Evolutionary conservation across 37 sponge, comb jelly and placozoan genomes (phyloP).

Genomic region (Sycon ciliatum): DNA sequence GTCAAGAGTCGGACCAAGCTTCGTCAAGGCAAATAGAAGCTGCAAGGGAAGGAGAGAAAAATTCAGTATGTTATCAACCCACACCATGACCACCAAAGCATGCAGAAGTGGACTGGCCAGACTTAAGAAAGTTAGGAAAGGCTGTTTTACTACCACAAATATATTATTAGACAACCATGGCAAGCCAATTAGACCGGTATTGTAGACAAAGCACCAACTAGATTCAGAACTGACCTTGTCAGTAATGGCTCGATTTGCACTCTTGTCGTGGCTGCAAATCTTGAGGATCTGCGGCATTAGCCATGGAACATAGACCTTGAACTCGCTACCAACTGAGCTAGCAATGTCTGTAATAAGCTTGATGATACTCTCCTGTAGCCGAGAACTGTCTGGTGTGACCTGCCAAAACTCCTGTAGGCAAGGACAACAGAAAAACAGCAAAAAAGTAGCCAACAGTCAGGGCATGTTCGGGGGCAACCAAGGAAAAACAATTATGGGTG

Average conservation of each 20-base stretch:
- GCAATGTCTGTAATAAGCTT: slow-evolving; percentile 68
- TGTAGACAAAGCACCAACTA: too few species aligned
- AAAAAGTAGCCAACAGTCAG: not conserved
- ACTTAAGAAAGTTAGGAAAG: too few species aligned
- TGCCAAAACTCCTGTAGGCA: slow-evolving; percentile 62
- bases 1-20: slow-evolving; percentile 84
- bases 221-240: slow-evolving; percentile 41
- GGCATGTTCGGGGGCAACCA: not conserved
- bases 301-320: slow-evolving; percentile 68
- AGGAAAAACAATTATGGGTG: not conserved
- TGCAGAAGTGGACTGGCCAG: too few species aligned
- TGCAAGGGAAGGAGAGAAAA: slow-evolving; percentile 5
- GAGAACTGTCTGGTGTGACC: slow-evolving; percentile 28
- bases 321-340: slow-evolving; percentile 74
- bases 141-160: too few species aligned
- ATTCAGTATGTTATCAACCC: too few species aligned
- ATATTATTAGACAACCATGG: too few species aligned
- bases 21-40: slow-evolving; percentile 73
- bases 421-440: not conserved
- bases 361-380: slow-evolving; percentile 82
- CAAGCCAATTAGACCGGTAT: too few species aligned
- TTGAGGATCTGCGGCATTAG: slow-evolving; percentile 66
- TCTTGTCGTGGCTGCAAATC: slow-evolving; percentile 68
- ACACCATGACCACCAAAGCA: too few species aligned
- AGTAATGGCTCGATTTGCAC: slow-evolving; percentile 54